Percentiles rank a stretch among this genome's conserved stretches.
phyloP scores from a whole-genome alignment of 1,140 invertebrate genomes.

The Papilio glaucus region DNA sequence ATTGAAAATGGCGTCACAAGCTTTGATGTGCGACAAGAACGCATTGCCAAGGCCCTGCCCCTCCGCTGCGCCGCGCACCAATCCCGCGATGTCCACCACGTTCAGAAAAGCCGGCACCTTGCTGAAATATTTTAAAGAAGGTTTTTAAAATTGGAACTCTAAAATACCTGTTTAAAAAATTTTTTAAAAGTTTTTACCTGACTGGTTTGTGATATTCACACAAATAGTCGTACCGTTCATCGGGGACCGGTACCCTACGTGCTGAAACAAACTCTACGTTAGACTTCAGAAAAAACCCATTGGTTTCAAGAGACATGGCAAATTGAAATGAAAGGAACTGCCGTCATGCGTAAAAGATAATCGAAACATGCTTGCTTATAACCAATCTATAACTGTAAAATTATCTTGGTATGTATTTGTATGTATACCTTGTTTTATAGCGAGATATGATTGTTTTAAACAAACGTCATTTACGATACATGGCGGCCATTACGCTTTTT shows the following conservation, averaged over 20 bases:
- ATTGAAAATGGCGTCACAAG: conserved; percentile 99
- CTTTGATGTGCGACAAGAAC: conserved; percentile 98
- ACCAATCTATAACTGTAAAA: no score
- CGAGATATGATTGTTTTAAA: no score
- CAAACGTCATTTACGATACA: no score
- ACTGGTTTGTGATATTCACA: conserved; percentile 97
- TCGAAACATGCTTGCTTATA: no score
- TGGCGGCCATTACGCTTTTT: no score
- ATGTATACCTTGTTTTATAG: no score
- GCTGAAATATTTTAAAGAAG: conserved; percentile 82
- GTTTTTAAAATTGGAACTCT: conserved; percentile 18
- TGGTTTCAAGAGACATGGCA: neutral
- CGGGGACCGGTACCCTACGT: conserved; percentile 99
- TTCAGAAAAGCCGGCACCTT: conserved; percentile 99
- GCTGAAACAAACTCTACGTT: conserved; percentile 67
- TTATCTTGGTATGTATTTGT: no score
- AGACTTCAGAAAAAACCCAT: conserved; percentile 9
- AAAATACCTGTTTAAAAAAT: conserved; percentile 5
- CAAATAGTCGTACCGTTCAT: conserved; percentile 96
- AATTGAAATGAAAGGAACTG: neutral
- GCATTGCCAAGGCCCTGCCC: conserved; percentile 99
- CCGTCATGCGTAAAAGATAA: neutral
- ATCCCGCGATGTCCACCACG: conserved; percentile 98
- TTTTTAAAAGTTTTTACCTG: conserved; percentile 87
- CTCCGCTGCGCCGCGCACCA: conserved; percentile 98